These are phyloP conservation scores for Volucella bombylans DNA, from an alignment of 2,888 invertebrate species.

Conservation along the genomic window DNA sequence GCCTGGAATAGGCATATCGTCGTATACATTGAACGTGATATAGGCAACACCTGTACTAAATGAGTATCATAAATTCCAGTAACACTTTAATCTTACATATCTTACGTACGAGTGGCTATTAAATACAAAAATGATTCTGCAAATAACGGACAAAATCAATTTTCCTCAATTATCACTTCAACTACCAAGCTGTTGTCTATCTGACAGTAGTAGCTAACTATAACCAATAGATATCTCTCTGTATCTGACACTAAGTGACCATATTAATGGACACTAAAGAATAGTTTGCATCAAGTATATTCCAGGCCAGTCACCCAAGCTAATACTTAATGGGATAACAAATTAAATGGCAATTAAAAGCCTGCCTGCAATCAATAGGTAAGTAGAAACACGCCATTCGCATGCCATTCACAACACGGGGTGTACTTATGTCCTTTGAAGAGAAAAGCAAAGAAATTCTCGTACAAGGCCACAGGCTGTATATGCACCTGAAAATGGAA, in stretches of 20 bases:
- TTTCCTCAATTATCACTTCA: conserved; percentile 60
- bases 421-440: background rate
- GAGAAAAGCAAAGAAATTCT: conserved; percentile 5
- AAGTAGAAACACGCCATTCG: background rate
- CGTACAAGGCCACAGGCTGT: too few relatives aligned
- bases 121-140: background rate
- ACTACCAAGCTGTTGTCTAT: conserved; percentile 32
- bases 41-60: too few relatives aligned
- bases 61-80: too few relatives aligned
- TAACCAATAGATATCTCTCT: conserved; percentile 22
- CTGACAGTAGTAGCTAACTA: conserved; percentile 1
- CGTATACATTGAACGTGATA: too few relatives aligned
- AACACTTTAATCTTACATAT: too few relatives aligned
- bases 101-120: too few relatives aligned
- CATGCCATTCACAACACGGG: conserved; percentile 8
- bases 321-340: conserved; percentile 35
- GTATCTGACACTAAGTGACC: conserved; percentile 56
- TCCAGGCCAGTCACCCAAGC: background rate
- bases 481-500: background rate
- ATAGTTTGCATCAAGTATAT: background rate
- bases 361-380: conserved; percentile 12
- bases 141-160: conserved; percentile 37
- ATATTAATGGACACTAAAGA: conserved; percentile 50
- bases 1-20: too few relatives aligned
- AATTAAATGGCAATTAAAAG: conserved; percentile 65